phyloP scores from a whole-genome alignment of 2,888 invertebrate genomes.

The Drosophila stalkeri region DNA sequence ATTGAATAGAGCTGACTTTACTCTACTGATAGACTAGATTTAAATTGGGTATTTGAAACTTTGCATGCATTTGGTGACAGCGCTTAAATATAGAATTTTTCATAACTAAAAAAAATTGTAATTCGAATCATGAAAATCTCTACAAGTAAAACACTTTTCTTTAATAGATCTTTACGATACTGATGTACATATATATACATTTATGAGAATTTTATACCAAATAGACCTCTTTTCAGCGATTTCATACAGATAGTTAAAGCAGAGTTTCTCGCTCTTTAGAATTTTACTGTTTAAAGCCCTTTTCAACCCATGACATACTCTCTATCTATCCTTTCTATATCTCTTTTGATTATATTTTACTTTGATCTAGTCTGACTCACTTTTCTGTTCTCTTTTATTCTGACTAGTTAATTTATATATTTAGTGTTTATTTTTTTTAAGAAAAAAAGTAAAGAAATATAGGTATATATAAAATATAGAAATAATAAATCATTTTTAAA shows the following conservation, averaged over 20 bases:
- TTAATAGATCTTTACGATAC: not conserved
- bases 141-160: not conserved
- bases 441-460: not conserved
- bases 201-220: not conserved
- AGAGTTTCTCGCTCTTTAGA: no score
- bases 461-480: no score
- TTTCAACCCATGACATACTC: no score
- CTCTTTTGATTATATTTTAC: no score
- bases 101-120: no score
- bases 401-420: no score
- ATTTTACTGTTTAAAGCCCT: no score
- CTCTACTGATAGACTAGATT: not conserved
- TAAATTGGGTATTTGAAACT: not conserved
- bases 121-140: not conserved
- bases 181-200: not conserved
- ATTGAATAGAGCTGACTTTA: conserved; percentile 59
- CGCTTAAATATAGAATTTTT: no score
- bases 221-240: not conserved
- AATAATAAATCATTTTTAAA: not conserved
- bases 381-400: no score
- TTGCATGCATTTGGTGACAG: not conserved
- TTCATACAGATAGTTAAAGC: not conserved
- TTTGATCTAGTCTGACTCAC: no score
- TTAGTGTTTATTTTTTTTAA: no score
- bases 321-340: no score